A percentile compares a stretch with the other conserved stretches of the same genome.
Evolutionary conservation across 2,113 vertebrate species (phyloP).

Genomic region (Ammospiza nelsoni): DNA sequence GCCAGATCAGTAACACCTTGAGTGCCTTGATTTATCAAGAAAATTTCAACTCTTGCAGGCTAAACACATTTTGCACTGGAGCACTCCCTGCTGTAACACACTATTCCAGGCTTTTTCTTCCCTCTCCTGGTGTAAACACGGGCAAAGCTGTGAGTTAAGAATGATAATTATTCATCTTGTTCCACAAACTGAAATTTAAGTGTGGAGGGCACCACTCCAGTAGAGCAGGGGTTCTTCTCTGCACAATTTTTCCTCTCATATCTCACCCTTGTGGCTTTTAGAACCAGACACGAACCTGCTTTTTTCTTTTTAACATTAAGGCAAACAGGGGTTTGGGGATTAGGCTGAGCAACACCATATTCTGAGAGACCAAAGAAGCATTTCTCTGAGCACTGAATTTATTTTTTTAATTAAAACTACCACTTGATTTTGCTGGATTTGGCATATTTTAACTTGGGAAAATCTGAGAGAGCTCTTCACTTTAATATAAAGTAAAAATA

Average conservation of each 20-base stretch:
- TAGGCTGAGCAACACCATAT: neutral
- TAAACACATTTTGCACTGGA: neutral
- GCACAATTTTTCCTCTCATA: neutral
- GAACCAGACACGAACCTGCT: neutral
- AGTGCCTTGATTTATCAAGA: neutral
- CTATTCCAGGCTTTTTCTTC: neutral
- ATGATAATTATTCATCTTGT: neutral
- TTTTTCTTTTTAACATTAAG: neutral
- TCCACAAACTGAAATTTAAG: neutral
- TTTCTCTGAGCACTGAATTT: neutral
- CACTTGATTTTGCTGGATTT: neutral
- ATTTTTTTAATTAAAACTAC: neutral
- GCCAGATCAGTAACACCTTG: neutral
- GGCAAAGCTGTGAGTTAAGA: neutral
- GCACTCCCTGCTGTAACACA: neutral
- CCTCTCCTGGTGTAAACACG: neutral
- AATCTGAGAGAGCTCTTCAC: neutral
- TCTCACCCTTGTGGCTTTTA: neutral
- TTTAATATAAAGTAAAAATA: neutral
- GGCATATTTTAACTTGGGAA: neutral
- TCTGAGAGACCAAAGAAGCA: neutral
- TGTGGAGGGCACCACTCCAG: neutral
- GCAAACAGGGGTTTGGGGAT: neutral
- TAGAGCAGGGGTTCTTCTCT: neutral
- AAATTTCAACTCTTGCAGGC: neutral